These are phyloP conservation scores for Microplitis mediator DNA, from an alignment of 1,140 invertebrate species.

Conservation along the genomic window DNA sequence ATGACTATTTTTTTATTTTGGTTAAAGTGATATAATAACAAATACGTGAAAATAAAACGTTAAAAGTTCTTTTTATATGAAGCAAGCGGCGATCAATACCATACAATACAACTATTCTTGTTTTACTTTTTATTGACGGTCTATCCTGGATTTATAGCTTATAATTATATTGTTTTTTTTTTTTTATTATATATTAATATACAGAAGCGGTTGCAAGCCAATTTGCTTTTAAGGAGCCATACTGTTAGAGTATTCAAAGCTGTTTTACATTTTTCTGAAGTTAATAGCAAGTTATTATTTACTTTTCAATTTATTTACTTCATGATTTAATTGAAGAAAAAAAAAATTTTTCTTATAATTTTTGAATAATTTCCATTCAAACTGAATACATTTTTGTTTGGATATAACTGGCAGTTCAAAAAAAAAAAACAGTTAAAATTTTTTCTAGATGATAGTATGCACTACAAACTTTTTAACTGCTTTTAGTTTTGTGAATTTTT, in stretches of 20 bases:
- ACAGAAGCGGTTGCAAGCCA: slow-evolving; percentile 40
- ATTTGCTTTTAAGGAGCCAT: background rate
- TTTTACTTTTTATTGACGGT: slow-evolving; percentile 27
- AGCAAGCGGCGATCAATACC: slow-evolving; percentile 39
- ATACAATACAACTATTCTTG: slow-evolving; percentile 51
- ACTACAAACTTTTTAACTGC: too few species aligned
- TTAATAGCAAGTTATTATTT: background rate
- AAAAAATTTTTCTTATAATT: too few species aligned
- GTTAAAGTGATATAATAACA: slow-evolving; percentile 46
- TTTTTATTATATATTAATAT: slow-evolving; percentile 29
- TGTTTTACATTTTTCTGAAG: too few species aligned
- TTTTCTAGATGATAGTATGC: too few species aligned
- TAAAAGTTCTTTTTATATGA: background rate
- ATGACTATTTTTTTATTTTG: too few species aligned
- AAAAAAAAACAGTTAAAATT: background rate
- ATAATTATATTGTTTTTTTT: background rate
- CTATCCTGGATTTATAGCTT: background rate
- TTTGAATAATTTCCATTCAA: background rate
- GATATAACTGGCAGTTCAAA: background rate
- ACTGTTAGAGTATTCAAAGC: background rate
- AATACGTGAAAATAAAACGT: background rate
- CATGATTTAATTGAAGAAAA: too few species aligned
- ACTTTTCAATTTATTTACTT: background rate
- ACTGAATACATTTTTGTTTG: background rate
- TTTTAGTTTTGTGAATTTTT: too few species aligned